A percentile compares a stretch with the other conserved stretches of the same genome.
Evolutionary conservation across 2,888 invertebrate species (phyloP).

Genomic region (Cryptus viduatorius): DNA sequence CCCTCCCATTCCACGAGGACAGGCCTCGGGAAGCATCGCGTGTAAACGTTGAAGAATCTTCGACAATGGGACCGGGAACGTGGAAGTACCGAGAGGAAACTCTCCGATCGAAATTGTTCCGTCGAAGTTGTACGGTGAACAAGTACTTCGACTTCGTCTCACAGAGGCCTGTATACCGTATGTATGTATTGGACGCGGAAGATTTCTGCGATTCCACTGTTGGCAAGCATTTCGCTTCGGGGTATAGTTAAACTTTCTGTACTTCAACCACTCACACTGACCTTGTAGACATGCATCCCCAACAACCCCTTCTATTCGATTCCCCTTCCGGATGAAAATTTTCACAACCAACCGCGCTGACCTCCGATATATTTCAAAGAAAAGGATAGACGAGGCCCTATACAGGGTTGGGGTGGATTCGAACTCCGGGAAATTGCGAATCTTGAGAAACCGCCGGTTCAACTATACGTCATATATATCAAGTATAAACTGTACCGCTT

Average conservation of each 20-base stretch:
- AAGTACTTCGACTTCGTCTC: neutral
- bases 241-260: slow-evolving; percentile 21
- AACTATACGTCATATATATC: neutral
- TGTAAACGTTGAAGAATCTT: slow-evolving; percentile 23
- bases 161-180: neutral
- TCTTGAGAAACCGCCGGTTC: neutral
- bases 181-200: neutral
- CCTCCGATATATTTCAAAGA: neutral
- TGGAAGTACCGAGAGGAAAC: slow-evolving; percentile 11
- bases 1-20: neutral
- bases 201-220: slow-evolving; percentile 11
- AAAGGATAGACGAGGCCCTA: neutral
- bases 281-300: neutral
- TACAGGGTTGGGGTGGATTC: neutral
- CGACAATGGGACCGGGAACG: slow-evolving; percentile 25
- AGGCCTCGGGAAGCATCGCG: neutral
- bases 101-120: slow-evolving; percentile 27
- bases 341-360: neutral
- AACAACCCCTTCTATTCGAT: neutral
- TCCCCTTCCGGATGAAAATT: neutral
- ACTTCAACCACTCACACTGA: slow-evolving; percentile 1
- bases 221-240: neutral
- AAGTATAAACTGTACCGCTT: slow-evolving; percentile 1
- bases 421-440: neutral
- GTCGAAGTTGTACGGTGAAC: slow-evolving; percentile 8